Evolutionary conservation across 2,113 vertebrate species (phyloP).

Genomic region (Poicephalus gulielmi): DNA sequence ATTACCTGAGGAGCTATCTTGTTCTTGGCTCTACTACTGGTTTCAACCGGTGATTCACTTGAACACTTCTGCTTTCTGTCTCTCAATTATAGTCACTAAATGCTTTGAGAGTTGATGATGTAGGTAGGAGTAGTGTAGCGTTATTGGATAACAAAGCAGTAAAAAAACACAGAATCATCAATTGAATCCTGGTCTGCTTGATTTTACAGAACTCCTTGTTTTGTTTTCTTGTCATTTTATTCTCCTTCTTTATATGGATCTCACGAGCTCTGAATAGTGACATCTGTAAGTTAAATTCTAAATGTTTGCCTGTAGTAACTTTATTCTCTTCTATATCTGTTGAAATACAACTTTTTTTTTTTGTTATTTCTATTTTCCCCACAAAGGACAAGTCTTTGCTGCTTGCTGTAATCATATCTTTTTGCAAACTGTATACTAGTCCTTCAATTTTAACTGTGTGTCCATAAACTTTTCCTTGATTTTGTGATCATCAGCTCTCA

Average conservation of each 20-base stretch:
- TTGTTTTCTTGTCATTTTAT: not conserved
- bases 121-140: not conserved
- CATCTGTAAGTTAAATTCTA: not conserved
- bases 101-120: not conserved
- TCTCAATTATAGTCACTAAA: not conserved
- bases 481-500: not conserved
- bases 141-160: not conserved
- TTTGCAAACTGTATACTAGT: not conserved
- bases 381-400: not conserved
- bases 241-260: not conserved
- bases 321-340: not conserved
- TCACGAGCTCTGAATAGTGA: not conserved
- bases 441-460: not conserved
- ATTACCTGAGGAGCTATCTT: not conserved
- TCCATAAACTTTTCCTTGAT: not conserved
- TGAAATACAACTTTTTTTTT: not conserved
- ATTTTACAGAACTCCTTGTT: not conserved
- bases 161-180: not conserved
- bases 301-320: not conserved
- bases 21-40: not conserved
- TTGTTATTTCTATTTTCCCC: rapidly evolving
- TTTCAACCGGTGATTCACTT: not conserved
- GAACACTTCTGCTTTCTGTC: not conserved
- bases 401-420: not conserved
- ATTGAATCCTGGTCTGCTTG: not conserved